Evolutionary conservation across 2,797 vertebrate genomes (phyloP), one percentile per base, ranked within the genome.

Genomic region (Bufotes viridis): DNA sequence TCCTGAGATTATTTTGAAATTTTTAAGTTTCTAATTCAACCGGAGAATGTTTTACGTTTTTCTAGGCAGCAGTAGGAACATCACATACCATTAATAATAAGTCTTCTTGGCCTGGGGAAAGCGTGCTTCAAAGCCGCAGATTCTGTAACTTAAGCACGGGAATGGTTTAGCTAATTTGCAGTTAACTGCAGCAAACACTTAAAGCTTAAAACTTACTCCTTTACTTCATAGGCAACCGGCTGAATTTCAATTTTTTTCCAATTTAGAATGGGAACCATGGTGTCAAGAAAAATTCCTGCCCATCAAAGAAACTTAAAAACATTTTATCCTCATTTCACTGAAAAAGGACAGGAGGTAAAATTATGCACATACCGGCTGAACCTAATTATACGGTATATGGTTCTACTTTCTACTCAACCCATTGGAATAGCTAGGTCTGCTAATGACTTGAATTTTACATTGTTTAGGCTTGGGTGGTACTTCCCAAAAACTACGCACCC

Each of bases 51-150:
- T 81, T 70, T 6, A 88, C 24, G 57, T 89, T 86, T 86, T 82
- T 60, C 42, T 53, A 89, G 65, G 70, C 88, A 86, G 84, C 84
- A 42, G 57, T 61, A 69, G 72, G 84, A 82, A 69, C 49, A 51
- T 69, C 24, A 53, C 79, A 86, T 86, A 67, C 82, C 70, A 86
- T 86, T 86, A 89, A 89, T 86, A 86, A 89, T 89, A 86, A 78
- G 88, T 81, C 81, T 78, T 58, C 78, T 78, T 89, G 70, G 88
- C 84, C 88, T 76, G 7, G n/a, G 79, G 88, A 82, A 82, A 74
- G 58, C 84, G 51, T 60, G 78, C 88, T 89, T 89, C 88, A 86
- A 89, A 89, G 88, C 87, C 67, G 78, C 87, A 81, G 24, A 89
- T 76, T 89, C 75, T 85, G 83, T 85, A 89, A 82, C 75, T 81